A percentile compares a stretch with the other conserved stretches of the same genome.
Conservation (phyloP, 2,113 vertebrate species). For the Seriola dumerili region DNA sequence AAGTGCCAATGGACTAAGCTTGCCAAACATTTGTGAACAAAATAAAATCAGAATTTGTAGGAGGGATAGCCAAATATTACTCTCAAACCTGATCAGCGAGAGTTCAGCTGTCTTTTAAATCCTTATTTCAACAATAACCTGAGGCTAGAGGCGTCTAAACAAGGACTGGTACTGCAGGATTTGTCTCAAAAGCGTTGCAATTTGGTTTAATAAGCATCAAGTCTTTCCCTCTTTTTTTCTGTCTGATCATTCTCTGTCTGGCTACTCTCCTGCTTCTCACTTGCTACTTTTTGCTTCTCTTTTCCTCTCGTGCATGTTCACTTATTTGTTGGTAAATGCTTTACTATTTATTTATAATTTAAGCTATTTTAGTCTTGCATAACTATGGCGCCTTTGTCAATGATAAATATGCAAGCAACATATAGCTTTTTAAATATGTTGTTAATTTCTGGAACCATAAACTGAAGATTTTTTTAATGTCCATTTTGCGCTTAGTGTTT, state of each 20-base stretch:
- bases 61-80: slow-evolving; percentile 40
- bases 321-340: slow-evolving; percentile 16
- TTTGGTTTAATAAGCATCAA: slow-evolving; percentile 88
- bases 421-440: background rate
- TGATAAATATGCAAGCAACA: background rate
- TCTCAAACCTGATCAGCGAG: slow-evolving; percentile 84
- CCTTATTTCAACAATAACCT: slow-evolving; percentile 89
- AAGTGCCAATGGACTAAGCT: slow-evolving; percentile 37
- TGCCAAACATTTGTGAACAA: slow-evolving; percentile 55
- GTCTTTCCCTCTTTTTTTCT: slow-evolving; percentile 56
- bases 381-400: background rate
- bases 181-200: slow-evolving; percentile 84
- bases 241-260: slow-evolving; percentile 54
- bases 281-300: slow-evolving; percentile 31
- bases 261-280: slow-evolving; percentile 35
- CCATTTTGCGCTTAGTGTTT: background rate
- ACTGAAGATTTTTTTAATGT: background rate
- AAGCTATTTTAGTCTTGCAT: background rate
- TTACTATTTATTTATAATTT: slow-evolving; percentile 2
- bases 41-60: slow-evolving; percentile 48
- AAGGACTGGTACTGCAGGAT: slow-evolving; percentile 84
- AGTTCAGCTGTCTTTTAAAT: slow-evolving; percentile 89
- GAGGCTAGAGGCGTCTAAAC: slow-evolving; percentile 86
- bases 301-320: background rate
- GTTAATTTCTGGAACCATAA: background rate